phyloP scores from a whole-genome alignment of 2,888 invertebrate species.

The Julus scandinavius region DNA sequence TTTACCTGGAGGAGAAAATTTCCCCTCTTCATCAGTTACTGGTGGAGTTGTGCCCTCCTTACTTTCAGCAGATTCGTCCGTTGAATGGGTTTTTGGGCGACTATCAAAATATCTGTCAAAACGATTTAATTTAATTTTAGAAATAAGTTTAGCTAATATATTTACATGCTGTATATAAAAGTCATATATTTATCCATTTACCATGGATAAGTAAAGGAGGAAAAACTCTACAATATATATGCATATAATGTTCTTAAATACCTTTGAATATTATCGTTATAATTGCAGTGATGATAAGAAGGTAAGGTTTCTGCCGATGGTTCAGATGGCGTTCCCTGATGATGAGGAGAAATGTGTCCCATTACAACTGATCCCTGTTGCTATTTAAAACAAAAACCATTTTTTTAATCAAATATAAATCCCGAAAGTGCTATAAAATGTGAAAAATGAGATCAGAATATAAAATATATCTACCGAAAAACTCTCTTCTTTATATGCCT shows the following conservation, averaged over 20 bases:
- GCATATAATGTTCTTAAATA: constrained; percentile 61
- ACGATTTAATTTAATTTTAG: neutral
- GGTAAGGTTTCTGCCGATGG: constrained; percentile 82
- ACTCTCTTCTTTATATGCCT: constrained; percentile 50
- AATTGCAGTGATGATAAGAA: constrained; percentile 87
- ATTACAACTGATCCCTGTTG: constrained; percentile 84
- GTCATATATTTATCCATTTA: too few relatives aligned
- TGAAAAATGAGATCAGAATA: neutral
- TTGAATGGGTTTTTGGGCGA: constrained; percentile 73
- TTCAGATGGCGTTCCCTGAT: constrained; percentile 74
- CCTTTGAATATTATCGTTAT: constrained; percentile 82
- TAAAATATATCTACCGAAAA: constrained; percentile 48
- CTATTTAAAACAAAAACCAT: constrained; percentile 64
- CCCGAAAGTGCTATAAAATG: neutral
- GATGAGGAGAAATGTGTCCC: constrained; percentile 84
- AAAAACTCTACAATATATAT: too few relatives aligned
- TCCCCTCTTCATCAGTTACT: constrained; percentile 63
- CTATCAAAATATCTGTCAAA: constrained; percentile 73
- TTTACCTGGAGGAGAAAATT: constrained; percentile 60
- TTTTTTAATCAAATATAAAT: neutral
- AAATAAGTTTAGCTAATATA: too few relatives aligned
- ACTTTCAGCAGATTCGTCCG: constrained; percentile 68
- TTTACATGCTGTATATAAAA: too few relatives aligned
- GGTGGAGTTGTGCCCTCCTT: constrained; percentile 61
- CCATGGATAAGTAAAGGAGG: too few relatives aligned